Percentiles rank a stretch among this genome's conserved stretches.
Evolutionary conservation across 2,113 vertebrate species (phyloP).

Genomic region (Daubentonia madagascariensis): DNA sequence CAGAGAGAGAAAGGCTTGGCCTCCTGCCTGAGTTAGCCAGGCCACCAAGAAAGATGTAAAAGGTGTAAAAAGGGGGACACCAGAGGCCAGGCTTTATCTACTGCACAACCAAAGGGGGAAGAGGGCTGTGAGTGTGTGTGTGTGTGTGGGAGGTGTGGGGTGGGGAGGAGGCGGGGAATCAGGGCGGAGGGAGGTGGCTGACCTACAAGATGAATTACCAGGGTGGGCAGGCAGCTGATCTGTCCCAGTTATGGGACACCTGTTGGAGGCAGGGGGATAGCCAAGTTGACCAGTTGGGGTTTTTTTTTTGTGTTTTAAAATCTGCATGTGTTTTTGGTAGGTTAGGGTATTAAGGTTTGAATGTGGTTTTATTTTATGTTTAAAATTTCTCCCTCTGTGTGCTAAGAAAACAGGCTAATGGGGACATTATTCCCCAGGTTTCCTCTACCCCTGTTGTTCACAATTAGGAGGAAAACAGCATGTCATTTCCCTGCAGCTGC

Average conservation of each 20-base stretch:
- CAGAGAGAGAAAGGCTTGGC: neutral
- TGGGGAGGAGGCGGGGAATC: neutral
- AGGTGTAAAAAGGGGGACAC: neutral
- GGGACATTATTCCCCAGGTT: neutral
- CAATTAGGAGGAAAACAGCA: conserved; percentile 27
- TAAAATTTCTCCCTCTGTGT: neutral
- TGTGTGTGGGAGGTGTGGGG: fast-evolving
- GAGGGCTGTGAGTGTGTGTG: too few species aligned
- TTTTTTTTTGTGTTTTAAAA: neutral
- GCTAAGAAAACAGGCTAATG: conserved; percentile 50
- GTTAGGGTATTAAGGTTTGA: neutral
- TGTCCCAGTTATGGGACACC: neutral
- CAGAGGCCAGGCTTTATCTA: neutral
- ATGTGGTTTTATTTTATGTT: neutral
- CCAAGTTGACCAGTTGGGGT: neutral
- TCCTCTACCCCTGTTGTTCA: conserved; percentile 36
- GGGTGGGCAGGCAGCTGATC: neutral
- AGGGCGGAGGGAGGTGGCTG: neutral
- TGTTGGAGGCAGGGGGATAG: neutral
- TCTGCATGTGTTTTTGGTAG: neutral
- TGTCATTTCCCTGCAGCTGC: conserved; percentile 39
- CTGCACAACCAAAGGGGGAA: neutral
- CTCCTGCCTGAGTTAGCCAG: neutral
- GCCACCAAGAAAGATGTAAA: neutral
- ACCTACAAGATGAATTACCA: neutral